These are phyloP conservation scores for Centruroides vittatus DNA, from an alignment of 1,140 invertebrate species.

Conservation along the genomic window DNA sequence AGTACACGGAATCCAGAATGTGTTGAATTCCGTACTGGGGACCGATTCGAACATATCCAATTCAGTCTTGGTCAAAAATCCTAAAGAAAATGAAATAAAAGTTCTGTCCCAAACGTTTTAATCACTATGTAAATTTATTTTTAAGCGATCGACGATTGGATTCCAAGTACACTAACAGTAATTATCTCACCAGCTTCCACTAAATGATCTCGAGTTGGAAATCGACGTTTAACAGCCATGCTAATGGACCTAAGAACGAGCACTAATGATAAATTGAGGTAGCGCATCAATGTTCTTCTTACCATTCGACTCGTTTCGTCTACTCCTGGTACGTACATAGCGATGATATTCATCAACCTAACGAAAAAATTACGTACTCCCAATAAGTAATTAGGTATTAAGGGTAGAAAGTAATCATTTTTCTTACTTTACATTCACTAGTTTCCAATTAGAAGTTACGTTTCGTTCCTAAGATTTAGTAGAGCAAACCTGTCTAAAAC, in stretches of 20 bases:
- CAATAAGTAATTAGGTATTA: too few relatives aligned
- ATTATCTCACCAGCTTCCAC: conserved; percentile 43
- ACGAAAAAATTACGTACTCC: too few relatives aligned
- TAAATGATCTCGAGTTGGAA: conserved; percentile 59
- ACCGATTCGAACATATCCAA: conserved; percentile 44
- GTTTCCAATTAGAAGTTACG: too few relatives aligned
- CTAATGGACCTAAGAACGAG: conserved; percentile 53
- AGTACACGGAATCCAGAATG: conserved; percentile 51
- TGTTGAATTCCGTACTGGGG: conserved; percentile 46
- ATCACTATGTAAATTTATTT: neutral
- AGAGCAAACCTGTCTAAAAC: too few relatives aligned
- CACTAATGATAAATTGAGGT: conserved; percentile 47
- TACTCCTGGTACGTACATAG: conserved; percentile 43
- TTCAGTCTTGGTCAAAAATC: conserved; percentile 46
- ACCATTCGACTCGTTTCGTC: conserved; percentile 45
- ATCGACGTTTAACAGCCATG: conserved; percentile 55
- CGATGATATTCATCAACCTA: conserved; percentile 46
- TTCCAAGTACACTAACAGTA: neutral
- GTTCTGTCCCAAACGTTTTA: too few relatives aligned
- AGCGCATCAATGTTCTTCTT: conserved; percentile 48
- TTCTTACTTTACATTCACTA: too few relatives aligned
- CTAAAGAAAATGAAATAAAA: conserved; percentile 21
- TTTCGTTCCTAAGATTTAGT: too few relatives aligned
- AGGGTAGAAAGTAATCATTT: too few relatives aligned
- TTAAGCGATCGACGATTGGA: neutral